These are phyloP conservation scores for Alentia gelatinosa DNA, from an alignment of 2,888 invertebrate species.

Conservation along the genomic window DNA sequence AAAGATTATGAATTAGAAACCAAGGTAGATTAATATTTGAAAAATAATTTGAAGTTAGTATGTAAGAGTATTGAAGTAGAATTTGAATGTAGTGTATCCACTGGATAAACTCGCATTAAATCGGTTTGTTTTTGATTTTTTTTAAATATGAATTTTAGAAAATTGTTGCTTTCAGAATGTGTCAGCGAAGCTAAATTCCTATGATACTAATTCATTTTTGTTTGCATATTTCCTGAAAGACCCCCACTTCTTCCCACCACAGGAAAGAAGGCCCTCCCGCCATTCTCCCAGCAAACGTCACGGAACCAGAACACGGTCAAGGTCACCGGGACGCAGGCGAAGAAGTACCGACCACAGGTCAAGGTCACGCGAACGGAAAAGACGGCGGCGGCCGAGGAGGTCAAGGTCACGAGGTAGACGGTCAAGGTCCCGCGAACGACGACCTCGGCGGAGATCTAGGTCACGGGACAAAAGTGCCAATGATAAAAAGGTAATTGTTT, in stretches of 20 bases:
- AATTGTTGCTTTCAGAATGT: too few relatives aligned
- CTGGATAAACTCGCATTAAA: too few relatives aligned
- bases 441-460: not conserved
- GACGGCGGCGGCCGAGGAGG: slow-evolving; percentile 54
- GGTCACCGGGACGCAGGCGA: not conserved
- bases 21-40: too few relatives aligned
- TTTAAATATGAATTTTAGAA: too few relatives aligned
- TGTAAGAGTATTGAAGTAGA: too few relatives aligned
- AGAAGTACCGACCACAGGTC: slow-evolving; percentile 58
- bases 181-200: not conserved
- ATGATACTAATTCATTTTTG: slow-evolving; percentile 53
- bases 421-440: slow-evolving; percentile 6
- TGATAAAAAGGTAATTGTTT: not conserved
- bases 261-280: slow-evolving; percentile 35
- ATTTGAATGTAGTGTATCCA: too few relatives aligned
- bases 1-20: too few relatives aligned
- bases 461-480: slow-evolving; percentile 4
- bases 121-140: too few relatives aligned
- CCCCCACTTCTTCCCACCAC: slow-evolving; percentile 54
- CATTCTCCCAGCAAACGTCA: not conserved
- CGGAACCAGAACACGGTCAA: not conserved
- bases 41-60: too few relatives aligned
- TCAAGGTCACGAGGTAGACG: slow-evolving; percentile 65
- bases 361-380: slow-evolving; percentile 61
- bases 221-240: slow-evolving; percentile 56